phyloP scores from a whole-genome alignment of 2,113 vertebrate genomes.

The Ctenodactylus gundi region DNA sequence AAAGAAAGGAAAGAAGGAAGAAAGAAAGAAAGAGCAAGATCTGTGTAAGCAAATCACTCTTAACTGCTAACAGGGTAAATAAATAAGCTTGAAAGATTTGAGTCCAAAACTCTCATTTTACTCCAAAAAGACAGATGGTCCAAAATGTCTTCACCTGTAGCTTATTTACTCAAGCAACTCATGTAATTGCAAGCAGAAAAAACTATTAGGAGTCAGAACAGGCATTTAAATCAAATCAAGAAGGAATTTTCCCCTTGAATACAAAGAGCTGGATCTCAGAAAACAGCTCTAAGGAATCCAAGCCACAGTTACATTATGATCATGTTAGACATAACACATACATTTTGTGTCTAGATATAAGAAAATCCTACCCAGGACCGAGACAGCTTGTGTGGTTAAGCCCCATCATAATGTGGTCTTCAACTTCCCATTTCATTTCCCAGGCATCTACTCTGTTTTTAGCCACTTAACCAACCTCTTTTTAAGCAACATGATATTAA shows the following conservation, averaged over 20 bases:
- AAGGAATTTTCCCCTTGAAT: slow-evolving; percentile 1
- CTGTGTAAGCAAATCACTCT: neutral
- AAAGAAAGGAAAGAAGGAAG: too few species aligned
- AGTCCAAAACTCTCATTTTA: neutral
- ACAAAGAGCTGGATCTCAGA: slow-evolving; percentile 32
- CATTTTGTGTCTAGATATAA: neutral
- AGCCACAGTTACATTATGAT: neutral
- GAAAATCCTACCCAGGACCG: slow-evolving; percentile 57
- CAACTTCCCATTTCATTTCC: slow-evolving; percentile 67
- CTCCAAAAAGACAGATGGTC: neutral
- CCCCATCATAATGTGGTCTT: slow-evolving; percentile 71
- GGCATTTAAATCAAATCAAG: neutral
- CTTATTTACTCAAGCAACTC: neutral
- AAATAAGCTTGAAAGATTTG: neutral
- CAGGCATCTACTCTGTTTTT: slow-evolving; percentile 47
- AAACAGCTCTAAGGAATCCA: neutral
- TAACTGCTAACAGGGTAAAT: slow-evolving; percentile 4
- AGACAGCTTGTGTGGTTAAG: slow-evolving; percentile 71
- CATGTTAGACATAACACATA: neutral
- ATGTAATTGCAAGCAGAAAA: neutral
- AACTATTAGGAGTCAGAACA: neutral
- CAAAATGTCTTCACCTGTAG: neutral
- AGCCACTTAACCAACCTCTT: slow-evolving; percentile 17
- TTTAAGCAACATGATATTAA: neutral
- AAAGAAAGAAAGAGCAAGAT: too few species aligned